Evolutionary conservation across 2,113 vertebrate genomes (phyloP).

Genomic region (Mola mola): DNA sequence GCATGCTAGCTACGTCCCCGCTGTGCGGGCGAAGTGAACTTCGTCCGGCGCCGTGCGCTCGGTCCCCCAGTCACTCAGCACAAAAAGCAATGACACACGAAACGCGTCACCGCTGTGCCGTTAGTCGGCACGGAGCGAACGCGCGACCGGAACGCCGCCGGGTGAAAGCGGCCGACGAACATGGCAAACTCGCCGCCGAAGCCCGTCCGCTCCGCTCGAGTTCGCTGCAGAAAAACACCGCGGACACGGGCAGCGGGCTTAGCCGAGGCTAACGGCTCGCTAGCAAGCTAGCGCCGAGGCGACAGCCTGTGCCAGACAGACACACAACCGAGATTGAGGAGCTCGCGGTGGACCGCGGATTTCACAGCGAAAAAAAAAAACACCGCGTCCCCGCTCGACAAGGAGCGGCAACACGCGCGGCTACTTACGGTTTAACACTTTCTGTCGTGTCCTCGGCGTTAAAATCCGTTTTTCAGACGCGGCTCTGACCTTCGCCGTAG

Average conservation of each 20-base stretch:
- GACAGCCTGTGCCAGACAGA: constrained; percentile 72
- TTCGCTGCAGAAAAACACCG: constrained; percentile 69
- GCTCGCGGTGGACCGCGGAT: constrained; percentile 51
- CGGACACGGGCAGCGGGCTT: constrained; percentile 60
- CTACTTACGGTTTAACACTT: constrained; percentile 70
- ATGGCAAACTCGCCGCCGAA: constrained; percentile 27
- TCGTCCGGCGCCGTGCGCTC: constrained; percentile 64
- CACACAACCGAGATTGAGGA: constrained; percentile 79
- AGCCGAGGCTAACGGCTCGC: constrained; percentile 68
- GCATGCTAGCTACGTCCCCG: constrained; percentile 69
- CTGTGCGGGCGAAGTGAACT: constrained; percentile 71
- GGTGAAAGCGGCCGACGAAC: constrained; percentile 1
- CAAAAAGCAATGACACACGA: constrained; percentile 60
- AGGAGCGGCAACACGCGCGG: constrained; percentile 14
- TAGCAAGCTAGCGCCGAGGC: constrained; percentile 73
- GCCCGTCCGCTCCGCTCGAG: constrained; percentile 37
- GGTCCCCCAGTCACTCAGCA: constrained; percentile 70
- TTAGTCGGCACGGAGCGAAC: not conserved
- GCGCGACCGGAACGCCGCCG: rapidly evolving
- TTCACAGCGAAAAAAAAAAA: constrained; percentile 69
- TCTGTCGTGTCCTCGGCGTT: constrained; percentile 60
- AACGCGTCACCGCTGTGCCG: constrained; percentile 41
- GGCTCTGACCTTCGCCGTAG: constrained; percentile 84
- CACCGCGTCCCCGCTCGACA: constrained; percentile 19
- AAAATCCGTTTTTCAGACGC: constrained; percentile 72